phyloP scores from a whole-genome alignment of 2,888 invertebrate species.

The Cheilosia pagana region DNA sequence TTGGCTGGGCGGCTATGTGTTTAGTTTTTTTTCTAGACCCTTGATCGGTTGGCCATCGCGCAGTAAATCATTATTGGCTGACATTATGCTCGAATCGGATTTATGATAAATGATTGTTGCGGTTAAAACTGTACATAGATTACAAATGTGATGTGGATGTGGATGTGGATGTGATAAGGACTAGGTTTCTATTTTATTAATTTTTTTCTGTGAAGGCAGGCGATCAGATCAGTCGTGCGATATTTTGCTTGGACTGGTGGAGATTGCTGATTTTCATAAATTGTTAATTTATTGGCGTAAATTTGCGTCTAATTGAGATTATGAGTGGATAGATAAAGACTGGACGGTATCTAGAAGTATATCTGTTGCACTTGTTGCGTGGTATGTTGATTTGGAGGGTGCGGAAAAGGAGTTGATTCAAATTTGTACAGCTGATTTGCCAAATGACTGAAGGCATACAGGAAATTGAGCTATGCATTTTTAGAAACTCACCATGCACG shows the following conservation, averaged over 20 bases:
- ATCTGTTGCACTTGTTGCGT: background rate
- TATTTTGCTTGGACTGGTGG: constrained; percentile 2
- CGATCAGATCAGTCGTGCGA: constrained; percentile 41
- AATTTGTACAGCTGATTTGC: no score
- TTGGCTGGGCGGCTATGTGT: constrained; percentile 36
- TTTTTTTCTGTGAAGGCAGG: constrained; percentile 5
- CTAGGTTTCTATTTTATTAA: no score
- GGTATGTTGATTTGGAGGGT: background rate
- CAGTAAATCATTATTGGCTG: constrained; percentile 59
- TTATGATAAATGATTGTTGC: constrained; percentile 65
- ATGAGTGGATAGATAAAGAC: background rate
- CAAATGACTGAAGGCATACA: no score
- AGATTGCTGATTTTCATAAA: constrained; percentile 21
- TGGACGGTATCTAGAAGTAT: background rate
- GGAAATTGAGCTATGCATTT: no score
- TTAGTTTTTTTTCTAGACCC: constrained; percentile 49
- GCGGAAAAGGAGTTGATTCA: background rate
- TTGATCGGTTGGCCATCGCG: constrained; percentile 49
- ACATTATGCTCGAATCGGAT: constrained; percentile 60
- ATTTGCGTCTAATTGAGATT: constrained; percentile 2
- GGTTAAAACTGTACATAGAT: constrained; percentile 42
- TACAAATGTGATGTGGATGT: constrained; percentile 66
- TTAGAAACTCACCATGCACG: no score
- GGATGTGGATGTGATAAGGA: constrained; percentile 50
- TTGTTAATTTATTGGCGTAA: constrained; percentile 33